These are phyloP conservation scores for Callopanchax toddi DNA, from an alignment of 2,113 vertebrate species.

Conservation along the genomic window DNA sequence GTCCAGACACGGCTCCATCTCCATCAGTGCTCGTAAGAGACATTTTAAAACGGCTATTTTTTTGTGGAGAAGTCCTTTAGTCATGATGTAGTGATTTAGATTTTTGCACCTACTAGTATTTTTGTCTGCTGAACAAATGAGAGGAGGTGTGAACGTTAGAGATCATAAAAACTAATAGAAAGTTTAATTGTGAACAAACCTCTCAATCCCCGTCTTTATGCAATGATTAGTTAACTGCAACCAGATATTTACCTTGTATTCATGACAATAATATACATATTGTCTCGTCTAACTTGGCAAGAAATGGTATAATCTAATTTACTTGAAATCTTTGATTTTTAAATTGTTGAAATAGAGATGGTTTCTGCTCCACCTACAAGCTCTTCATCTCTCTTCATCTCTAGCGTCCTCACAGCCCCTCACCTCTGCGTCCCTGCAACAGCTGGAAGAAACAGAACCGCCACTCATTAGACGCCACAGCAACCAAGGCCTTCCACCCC, in stretches of 20 bases:
- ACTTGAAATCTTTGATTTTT: neutral
- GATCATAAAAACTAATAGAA: neutral
- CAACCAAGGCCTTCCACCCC: constrained; percentile 95
- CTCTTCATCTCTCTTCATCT: constrained; percentile 16
- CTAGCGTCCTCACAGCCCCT: constrained; percentile 75
- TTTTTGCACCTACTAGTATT: neutral
- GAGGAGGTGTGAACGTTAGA: neutral
- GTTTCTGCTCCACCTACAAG: too few relatives aligned
- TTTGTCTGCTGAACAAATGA: neutral
- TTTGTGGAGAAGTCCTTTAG: neutral
- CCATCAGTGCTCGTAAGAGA: constrained; percentile 79
- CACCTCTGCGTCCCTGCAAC: constrained; percentile 84
- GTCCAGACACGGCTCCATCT: constrained; percentile 69
- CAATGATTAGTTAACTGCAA: neutral
- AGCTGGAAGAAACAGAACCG: constrained; percentile 90
- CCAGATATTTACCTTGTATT: neutral
- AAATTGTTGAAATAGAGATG: too few relatives aligned
- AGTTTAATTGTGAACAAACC: neutral
- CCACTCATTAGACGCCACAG: constrained; percentile 89
- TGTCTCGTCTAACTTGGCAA: neutral
- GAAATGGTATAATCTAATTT: neutral
- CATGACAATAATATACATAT: neutral
- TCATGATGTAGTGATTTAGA: neutral
- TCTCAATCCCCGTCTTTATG: neutral
- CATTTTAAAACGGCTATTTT: neutral